These are phyloP conservation scores for Drosophila melanica DNA, from an alignment of 1,140 invertebrate genomes.

Conservation along the genomic window DNA sequence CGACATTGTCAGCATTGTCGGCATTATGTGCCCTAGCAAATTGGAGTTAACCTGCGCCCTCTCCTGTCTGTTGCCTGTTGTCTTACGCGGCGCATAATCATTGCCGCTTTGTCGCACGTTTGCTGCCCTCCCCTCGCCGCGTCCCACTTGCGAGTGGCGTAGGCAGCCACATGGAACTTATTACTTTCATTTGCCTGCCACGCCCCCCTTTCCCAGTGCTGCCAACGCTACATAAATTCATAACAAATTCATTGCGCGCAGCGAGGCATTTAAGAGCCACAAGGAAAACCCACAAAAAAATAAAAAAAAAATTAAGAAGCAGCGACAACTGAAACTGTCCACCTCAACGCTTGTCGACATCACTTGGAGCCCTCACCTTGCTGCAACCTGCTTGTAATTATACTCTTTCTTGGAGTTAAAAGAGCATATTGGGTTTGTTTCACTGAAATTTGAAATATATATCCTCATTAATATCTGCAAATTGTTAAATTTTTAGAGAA, in stretches of 20 bases:
- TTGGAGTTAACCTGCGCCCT: constrained; percentile 71
- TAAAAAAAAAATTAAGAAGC: constrained; percentile 9
- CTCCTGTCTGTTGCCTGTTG: constrained; percentile 54
- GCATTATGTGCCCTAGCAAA: constrained; percentile 72
- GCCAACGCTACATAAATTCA: constrained; percentile 67
- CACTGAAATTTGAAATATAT: no score
- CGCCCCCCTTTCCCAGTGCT: constrained; percentile 14
- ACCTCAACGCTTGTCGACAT: neutral
- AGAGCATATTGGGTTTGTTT: no score
- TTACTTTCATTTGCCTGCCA: constrained; percentile 75
- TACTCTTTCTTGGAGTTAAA: no score
- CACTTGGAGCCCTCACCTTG: neutral
- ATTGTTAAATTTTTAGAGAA: no score
- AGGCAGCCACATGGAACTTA: constrained; percentile 79
- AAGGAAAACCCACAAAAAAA: neutral
- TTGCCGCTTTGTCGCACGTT: constrained; percentile 80
- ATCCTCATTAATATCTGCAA: no score
- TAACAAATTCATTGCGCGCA: constrained; percentile 82
- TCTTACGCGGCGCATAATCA: constrained; percentile 76
- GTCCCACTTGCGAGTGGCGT: constrained; percentile 1
- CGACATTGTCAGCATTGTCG: constrained; percentile 79
- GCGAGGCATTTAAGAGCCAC: constrained; percentile 73
- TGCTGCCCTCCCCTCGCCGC: constrained; percentile 14
- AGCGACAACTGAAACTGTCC: constrained; percentile 35
- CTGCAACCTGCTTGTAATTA: constrained; percentile 60